Evolutionary conservation across 2,888 invertebrate species (phyloP), one percentile per base, ranked within the genome.

Genomic region (Thereva nobilitata): DNA sequence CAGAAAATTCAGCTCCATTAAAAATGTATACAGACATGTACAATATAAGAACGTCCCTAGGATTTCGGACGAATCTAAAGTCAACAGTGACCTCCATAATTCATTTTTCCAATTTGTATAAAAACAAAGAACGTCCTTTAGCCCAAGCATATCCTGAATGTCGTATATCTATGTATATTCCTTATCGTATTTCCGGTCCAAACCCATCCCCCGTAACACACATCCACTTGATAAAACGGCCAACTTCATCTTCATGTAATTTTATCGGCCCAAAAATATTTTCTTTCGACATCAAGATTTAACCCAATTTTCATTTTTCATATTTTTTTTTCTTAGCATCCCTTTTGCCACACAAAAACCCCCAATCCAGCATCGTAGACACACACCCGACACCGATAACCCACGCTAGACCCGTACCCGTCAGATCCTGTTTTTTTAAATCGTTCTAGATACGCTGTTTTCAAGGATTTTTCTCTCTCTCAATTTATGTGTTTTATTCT

Each of bases 401-500:
- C 23, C 23, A 23, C 23, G 2, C 23, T 23, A 23, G 23, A 23
- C 23, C 23, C 23, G 23, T 23, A 23, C 23, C 23, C 23, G 23
- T 23, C 23, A 23, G 23, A 23, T 23, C 23, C 23, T 23, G 23
- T 23, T 23, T 23, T 2, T 23, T 23, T 23, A 23, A 23, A 23
- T 23, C 23, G 23, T 23, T 23, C 23, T 23, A 23, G 23, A 23
- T 23, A 23, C 23, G 23, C 23, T 23, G 23, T 2, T 23, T 23
- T 23, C 23, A 23, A 23, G 23, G 23, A 23, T 23, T 23, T 23
- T 23, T 1, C 23, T 23, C 23, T 23, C 23, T 23, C 23, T 37
- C 8, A 41, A 55, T 23, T n/a, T 23, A 40, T 56, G 57, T 66
- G 66, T 41, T 56, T 50, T 59, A 69, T 68, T 71, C 64, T 68